These are phyloP conservation scores for Nicator chloris DNA, from an alignment of 2,113 vertebrate species.

Conservation along the genomic window DNA sequence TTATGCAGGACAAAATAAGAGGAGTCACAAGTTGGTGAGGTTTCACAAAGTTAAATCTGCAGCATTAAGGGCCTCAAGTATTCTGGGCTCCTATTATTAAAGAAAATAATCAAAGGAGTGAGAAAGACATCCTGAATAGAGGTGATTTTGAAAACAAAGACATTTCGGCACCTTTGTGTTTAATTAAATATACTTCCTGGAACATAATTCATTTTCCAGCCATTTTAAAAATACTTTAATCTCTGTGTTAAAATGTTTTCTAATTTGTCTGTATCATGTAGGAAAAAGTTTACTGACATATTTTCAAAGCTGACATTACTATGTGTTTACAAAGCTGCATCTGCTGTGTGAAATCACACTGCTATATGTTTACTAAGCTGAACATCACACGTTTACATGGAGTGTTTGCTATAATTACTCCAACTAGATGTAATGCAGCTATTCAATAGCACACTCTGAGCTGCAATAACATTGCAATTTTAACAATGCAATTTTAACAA, in stretches of 20 bases:
- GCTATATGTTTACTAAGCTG: background rate
- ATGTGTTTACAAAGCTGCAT: background rate
- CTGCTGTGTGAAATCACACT: background rate
- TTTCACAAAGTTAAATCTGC: background rate
- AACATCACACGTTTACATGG: background rate
- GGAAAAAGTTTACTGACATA: background rate
- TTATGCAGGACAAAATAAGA: background rate
- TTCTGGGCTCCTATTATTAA: background rate
- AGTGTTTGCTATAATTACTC: background rate
- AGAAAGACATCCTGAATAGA: background rate
- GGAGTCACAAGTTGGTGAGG: background rate
- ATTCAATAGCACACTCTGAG: background rate
- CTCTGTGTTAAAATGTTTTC: background rate
- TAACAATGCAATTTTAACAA: no score
- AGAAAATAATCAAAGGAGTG: background rate
- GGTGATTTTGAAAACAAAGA: background rate
- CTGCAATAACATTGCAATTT: background rate
- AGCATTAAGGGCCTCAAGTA: background rate
- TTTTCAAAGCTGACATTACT: background rate
- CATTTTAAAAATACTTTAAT: background rate
- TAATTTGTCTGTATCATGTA: background rate
- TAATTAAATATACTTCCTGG: background rate
- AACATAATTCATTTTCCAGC: background rate
- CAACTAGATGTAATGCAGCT: background rate
- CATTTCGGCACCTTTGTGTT: background rate